Evolutionary conservation across 2,113 vertebrate species (phyloP).

Genomic region (Xerus inauris): DNA sequence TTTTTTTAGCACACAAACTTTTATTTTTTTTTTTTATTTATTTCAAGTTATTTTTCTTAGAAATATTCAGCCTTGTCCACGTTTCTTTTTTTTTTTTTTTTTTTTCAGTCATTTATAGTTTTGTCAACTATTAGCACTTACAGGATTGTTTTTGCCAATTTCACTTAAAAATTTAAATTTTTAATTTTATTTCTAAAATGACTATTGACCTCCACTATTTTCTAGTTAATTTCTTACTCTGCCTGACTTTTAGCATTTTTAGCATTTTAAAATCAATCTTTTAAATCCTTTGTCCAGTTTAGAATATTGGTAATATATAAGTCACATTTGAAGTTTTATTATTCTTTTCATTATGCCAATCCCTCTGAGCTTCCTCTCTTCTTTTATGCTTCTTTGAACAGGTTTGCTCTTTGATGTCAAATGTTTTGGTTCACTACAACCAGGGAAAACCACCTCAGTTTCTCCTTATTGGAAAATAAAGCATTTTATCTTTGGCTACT

Average conservation of each 20-base stretch:
- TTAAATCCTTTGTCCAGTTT: background rate
- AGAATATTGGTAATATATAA: background rate
- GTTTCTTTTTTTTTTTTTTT: background rate
- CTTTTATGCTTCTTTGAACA: constrained; percentile 20
- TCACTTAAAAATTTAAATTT: background rate
- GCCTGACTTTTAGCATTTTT: background rate
- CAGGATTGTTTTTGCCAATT: background rate
- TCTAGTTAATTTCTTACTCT: constrained; percentile 2
- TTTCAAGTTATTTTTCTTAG: constrained; percentile 28
- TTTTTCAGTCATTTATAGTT: background rate
- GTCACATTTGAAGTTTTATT: background rate
- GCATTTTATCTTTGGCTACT: constrained; percentile 24
- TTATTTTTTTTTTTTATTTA: too few species aligned
- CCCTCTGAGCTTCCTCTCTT: background rate
- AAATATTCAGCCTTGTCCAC: background rate
- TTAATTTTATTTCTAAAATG: background rate
- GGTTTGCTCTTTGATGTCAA: constrained; percentile 35
- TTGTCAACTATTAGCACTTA: background rate
- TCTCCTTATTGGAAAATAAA: constrained; percentile 53
- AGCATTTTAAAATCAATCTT: constrained; percentile 17
- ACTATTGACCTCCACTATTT: background rate
- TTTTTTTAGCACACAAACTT: too few species aligned
- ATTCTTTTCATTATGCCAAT: background rate
- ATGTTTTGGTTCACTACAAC: background rate
- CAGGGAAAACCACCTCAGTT: constrained; percentile 40